Conservation (phyloP, 2,113 vertebrate genomes). For the Scolopax mira region DNA sequence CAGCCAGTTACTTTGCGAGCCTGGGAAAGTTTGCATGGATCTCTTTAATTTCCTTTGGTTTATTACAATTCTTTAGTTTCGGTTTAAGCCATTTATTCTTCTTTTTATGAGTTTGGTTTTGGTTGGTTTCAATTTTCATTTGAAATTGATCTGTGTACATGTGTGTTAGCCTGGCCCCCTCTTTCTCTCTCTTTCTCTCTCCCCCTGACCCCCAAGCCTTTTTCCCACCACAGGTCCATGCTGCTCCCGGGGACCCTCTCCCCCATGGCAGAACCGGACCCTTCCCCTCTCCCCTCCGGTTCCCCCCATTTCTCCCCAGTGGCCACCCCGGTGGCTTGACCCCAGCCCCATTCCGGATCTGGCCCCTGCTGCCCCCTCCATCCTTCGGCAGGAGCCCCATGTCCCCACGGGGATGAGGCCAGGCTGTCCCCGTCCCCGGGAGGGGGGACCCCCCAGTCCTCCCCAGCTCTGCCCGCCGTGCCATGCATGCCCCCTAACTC, state of each 20-base stretch:
- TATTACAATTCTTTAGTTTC: constrained; percentile 73
- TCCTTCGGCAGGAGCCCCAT: neutral
- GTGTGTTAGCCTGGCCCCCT: constrained; percentile 72
- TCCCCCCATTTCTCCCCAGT: neutral
- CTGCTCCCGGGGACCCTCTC: constrained; percentile 27
- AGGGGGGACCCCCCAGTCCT: neutral
- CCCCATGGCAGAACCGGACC: neutral
- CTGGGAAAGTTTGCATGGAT: constrained; percentile 91
- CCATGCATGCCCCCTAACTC: constrained; percentile 69
- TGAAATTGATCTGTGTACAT: constrained; percentile 70
- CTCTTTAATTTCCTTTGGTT: constrained; percentile 72
- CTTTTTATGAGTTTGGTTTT: constrained; percentile 74
- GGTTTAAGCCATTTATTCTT: constrained; percentile 69
- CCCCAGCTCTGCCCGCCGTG: neutral
- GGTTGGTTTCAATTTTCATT: constrained; percentile 70
- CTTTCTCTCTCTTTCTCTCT: constrained; percentile 17
- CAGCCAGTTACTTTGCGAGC: constrained; percentile 69
- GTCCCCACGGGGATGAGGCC: neutral
- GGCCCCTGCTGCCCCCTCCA: neutral
- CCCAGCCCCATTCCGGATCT: neutral
- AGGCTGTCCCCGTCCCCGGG: constrained; percentile 8
- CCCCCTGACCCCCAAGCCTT: neutral
- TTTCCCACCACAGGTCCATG: constrained; percentile 12
- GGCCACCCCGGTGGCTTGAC: rapidly evolving
- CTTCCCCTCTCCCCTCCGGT: neutral